Evolutionary conservation across 2,888 invertebrate species (phyloP), one percentile per base, ranked within the genome.

Genomic region (Amphipoea oculea): DNA sequence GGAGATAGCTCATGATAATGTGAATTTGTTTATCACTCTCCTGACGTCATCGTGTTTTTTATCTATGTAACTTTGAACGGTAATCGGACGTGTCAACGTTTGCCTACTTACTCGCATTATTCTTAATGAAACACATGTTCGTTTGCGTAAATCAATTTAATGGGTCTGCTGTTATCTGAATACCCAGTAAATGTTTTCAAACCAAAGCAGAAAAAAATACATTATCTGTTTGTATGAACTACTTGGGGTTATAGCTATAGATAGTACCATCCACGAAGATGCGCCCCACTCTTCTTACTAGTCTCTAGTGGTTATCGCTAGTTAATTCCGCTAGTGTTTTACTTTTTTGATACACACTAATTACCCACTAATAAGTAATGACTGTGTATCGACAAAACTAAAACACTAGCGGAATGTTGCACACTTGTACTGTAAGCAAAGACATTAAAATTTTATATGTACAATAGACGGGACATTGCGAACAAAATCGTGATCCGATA

Each of bases 1-100:
- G 89, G 86, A 83, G 84, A 88, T 84, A 89, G 82, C 57, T 89
- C 71, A 85, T 86, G 78, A 83, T 71, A 74, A 54, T 66, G 88
- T 85, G 88, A 88, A 88, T 86, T 65, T 75, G 36, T 79, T 85
- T 87, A 73, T 83, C 75, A 68, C 20, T 67, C 48, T 42, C 36
- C 42, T 79, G 84, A 88, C 87, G 89, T 84, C 78, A 75, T 36
- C 23, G 29, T 40, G 1, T 40, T 72, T 76, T 86, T 81, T 81
- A 83, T 73, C 73, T 77, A 65, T 63, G 54, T 72, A 67, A 68
- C 66, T 81, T 78, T 68, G 73, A 73, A 79, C 80, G 78, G 66
- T 82, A 84, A 84, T 86, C 71, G 77, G 62, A 71, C 76, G 73
- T 84, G 82, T 77, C 86, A 83, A 84, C 78, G 81, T 83, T 88